Evolutionary conservation across 2,888 invertebrate genomes (phyloP).

Genomic region (Pandemis heparana): DNA sequence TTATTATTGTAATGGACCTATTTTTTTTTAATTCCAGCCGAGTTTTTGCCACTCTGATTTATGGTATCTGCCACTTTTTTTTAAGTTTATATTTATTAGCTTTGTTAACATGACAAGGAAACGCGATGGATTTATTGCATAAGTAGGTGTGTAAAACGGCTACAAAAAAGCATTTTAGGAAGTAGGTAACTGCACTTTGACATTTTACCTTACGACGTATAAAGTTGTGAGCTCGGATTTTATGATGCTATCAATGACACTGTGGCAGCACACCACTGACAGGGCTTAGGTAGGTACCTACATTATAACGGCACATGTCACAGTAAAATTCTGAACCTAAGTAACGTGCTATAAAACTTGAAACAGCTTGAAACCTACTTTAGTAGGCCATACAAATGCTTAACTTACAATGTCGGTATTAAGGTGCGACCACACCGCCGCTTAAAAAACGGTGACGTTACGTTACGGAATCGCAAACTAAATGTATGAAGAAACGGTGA

Average conservation of each 20-base stretch:
- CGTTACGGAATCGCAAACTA: no score
- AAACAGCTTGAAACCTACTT: not conserved
- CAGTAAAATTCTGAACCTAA: constrained; percentile 20
- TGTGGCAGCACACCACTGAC: not conserved
- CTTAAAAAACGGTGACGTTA: no score
- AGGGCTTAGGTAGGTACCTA: not conserved
- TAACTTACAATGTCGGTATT: not conserved
- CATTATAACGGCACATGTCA: constrained; percentile 11
- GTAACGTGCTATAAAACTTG: constrained; percentile 4
- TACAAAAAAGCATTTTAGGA: not conserved
- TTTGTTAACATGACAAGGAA: constrained; percentile 24
- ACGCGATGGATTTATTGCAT: constrained; percentile 2
- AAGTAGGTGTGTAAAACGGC: not conserved
- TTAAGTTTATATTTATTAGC: constrained; percentile 37
- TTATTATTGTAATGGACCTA: constrained; percentile 68
- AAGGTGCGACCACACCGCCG: no score
- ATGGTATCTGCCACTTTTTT: constrained; percentile 59
- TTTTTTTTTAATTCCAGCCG: constrained; percentile 61
- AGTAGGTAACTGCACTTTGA: not conserved
- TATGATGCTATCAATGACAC: not conserved
- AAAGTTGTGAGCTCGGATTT: constrained; percentile 4
- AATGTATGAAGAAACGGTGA: no score
- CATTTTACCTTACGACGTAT: not conserved
- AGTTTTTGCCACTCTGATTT: constrained; percentile 71
- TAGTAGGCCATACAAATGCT: not conserved